These are phyloP conservation scores for Atractosteus spatula DNA, from an alignment of 2,113 vertebrate species.

Conservation along the genomic window DNA sequence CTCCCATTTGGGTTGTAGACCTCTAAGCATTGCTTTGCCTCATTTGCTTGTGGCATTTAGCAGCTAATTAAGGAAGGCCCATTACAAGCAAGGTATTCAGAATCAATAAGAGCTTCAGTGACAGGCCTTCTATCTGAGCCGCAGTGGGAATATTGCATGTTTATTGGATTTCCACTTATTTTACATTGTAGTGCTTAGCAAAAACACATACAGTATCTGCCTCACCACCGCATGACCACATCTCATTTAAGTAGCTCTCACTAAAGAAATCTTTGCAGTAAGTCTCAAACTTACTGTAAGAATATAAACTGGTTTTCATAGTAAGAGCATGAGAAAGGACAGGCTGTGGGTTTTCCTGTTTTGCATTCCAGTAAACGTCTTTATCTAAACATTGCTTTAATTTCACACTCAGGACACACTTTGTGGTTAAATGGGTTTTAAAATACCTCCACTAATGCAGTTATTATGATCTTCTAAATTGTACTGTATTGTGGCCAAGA, in stretches of 20 bases:
- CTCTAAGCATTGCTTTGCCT: slow-evolving; percentile 7
- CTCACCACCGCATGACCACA: not conserved
- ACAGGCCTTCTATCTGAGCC: slow-evolving; percentile 27
- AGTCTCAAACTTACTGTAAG: too few relatives aligned
- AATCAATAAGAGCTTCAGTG: slow-evolving; percentile 47
- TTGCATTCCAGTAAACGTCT: too few relatives aligned
- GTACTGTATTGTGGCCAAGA: too few relatives aligned
- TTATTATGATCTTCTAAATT: too few relatives aligned
- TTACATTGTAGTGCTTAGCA: slow-evolving; percentile 40
- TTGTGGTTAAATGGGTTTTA: too few relatives aligned
- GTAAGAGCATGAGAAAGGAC: too few relatives aligned
- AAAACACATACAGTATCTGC: slow-evolving; percentile 34
- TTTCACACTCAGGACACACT: too few relatives aligned
- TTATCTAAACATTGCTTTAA: too few relatives aligned
- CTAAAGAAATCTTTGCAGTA: too few relatives aligned
- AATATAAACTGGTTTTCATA: too few relatives aligned
- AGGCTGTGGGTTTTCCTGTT: too few relatives aligned
- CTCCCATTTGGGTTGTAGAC: not conserved
- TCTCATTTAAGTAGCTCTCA: slow-evolving; percentile 16
- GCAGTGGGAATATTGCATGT: not conserved
- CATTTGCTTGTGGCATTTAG: slow-evolving; percentile 33
- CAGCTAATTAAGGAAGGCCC: slow-evolving; percentile 52
- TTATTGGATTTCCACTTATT: slow-evolving; percentile 52
- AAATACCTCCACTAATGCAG: too few relatives aligned
- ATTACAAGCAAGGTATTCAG: slow-evolving; percentile 30